Evolutionary conservation across 1,140 invertebrate genomes (phyloP).

Genomic region (Brachionus rotundiformis): DNA sequence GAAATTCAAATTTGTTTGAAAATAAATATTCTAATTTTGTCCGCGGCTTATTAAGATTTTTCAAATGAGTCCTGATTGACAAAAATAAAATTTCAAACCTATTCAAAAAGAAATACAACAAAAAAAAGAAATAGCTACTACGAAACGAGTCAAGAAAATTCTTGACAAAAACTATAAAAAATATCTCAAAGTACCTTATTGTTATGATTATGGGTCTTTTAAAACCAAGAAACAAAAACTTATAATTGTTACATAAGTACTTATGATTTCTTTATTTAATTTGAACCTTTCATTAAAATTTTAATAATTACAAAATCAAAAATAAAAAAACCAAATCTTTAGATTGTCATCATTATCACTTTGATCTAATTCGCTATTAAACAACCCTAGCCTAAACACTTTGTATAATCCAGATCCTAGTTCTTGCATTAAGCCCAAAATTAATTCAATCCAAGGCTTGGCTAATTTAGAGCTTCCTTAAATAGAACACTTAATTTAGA

Average conservation of each 20-base stretch:
- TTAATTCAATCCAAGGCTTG: slow-evolving; percentile 6
- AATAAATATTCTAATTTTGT: neutral
- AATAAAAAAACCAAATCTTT: slow-evolving; percentile 12
- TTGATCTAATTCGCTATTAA: slow-evolving; percentile 40
- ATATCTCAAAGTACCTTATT: slow-evolving; percentile 3
- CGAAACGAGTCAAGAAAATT: neutral
- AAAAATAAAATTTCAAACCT: neutral
- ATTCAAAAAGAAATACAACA: neutral
- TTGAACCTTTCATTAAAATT: slow-evolving; percentile 17
- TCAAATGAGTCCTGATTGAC: neutral
- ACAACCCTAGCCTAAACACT: slow-evolving; percentile 2
- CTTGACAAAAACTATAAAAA: neutral
- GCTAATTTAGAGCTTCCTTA: neutral
- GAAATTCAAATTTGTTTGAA: neutral
- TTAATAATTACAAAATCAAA: slow-evolving; percentile 13
- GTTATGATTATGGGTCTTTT: neutral
- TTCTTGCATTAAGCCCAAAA: neutral
- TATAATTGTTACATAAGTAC: neutral
- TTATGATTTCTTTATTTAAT: slow-evolving; percentile 37
- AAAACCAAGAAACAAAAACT: neutral
- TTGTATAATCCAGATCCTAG: slow-evolving; percentile 10
- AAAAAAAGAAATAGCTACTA: neutral
- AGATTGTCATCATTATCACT: slow-evolving; percentile 40
- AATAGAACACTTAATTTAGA: neutral
- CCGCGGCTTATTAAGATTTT: neutral